Evolutionary conservation across 2,797 vertebrate genomes (phyloP), one percentile per base, ranked within the genome.

Genomic region (Cyclopterus lumpus): DNA sequence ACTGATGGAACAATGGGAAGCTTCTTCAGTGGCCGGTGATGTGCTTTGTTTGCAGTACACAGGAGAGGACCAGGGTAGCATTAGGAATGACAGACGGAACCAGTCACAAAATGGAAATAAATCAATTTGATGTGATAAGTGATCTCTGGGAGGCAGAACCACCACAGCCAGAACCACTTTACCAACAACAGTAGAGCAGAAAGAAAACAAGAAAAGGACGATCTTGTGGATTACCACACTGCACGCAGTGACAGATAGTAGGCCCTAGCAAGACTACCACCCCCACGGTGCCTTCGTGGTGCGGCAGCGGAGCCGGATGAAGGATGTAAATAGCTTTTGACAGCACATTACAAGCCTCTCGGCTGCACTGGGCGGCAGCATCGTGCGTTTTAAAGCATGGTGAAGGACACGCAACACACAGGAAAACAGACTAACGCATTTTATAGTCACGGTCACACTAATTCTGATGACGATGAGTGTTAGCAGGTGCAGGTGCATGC

Each of bases 251-350:
- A 85, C 71, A 81, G 76, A 85, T 65, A 64, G 57, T 26, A 22
- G 49, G 22, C 49, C 5, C 24, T 26, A 66, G 59, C 57, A 5
- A 69, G 40, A 63, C 64, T 49, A 9, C 58, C 73, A 44, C 53
- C 81, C 74, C 89, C 82, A 70, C 63, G 76, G 79, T 79, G 83
- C 81, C 85, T 57, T 46, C 73, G 81, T 6, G 59, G 75, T 65
- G 84, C 14, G 57, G 74, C 81, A 75, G 57, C 15, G 54, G 77
- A 88, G 78, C 79, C 85, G 54, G 69, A 86, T 90, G 91, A 81
- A 69, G 89, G 91, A 93, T 88, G 86, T 83, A 91, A 94, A 95
- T 94, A 76, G 86, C 79, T 80, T 88, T 81, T 94, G 94, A 95
- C 94, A 95, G 93, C 86, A 77, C 79, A 86, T 91, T 92, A 93